A percentile compares a stretch with the other conserved stretches of the same genome.
Evolutionary conservation across 2,888 invertebrate species (phyloP).

Genomic region (Eulithis testata): DNA sequence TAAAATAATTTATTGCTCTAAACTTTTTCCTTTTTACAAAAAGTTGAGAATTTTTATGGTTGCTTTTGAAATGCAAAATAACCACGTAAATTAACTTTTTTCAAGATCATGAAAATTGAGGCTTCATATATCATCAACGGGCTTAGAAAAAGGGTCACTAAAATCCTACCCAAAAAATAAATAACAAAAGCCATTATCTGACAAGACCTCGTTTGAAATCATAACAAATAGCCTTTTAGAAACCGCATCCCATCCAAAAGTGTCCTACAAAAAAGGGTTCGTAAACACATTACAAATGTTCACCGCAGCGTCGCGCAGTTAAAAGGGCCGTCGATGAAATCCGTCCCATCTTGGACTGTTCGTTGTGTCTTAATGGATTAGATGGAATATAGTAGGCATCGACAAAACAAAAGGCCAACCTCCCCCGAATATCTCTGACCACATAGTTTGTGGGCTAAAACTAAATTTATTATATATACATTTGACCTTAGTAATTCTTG

Average conservation of each 20-base stretch:
- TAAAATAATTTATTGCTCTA: conserved; percentile 47
- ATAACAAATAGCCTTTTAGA: conserved; percentile 82
- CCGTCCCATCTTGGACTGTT: conserved; percentile 72
- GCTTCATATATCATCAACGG: conserved; percentile 4
- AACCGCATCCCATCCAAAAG: conserved; percentile 77
- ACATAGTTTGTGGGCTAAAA: conserved; percentile 80
- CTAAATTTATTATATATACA: conserved; percentile 84
- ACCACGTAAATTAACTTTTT: background rate
- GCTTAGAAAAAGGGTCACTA: conserved; percentile 55
- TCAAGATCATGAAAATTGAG: background rate
- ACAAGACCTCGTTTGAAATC: conserved; percentile 81
- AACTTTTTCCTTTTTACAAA: conserved; percentile 28
- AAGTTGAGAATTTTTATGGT: conserved; percentile 25
- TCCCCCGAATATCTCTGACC: conserved; percentile 77
- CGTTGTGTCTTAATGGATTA: conserved; percentile 83
- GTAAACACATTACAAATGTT: conserved; percentile 80
- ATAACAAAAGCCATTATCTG: conserved; percentile 79
- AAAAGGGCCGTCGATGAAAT: conserved; percentile 79
- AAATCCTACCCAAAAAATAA: conserved; percentile 74
- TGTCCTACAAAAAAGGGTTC: conserved; percentile 77
- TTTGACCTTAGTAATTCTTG: conserved; percentile 83
- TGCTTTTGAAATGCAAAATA: conserved; percentile 9
- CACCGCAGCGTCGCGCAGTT: conserved; percentile 68
- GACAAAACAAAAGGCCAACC: conserved; percentile 78
- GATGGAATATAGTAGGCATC: conserved; percentile 79